These are phyloP conservation scores for Bufo gargarizans DNA, from an alignment of 2,113 vertebrate genomes.

Conservation along the genomic window DNA sequence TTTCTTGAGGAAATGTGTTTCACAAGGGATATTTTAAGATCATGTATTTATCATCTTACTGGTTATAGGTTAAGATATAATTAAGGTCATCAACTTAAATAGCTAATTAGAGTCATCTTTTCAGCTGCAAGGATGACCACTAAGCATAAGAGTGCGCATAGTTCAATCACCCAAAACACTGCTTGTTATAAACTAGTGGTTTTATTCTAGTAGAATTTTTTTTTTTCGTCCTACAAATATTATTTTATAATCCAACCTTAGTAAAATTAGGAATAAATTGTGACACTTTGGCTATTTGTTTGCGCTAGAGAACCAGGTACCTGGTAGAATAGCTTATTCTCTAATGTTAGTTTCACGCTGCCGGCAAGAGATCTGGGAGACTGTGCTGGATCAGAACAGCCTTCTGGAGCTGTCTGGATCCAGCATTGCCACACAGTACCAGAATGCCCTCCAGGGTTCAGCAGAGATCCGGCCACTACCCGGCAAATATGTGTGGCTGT, in stretches of 20 bases:
- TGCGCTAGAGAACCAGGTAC: background rate
- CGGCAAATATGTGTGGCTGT: too few species aligned
- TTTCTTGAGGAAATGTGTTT: background rate
- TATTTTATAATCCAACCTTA: background rate
- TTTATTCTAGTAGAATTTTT: background rate
- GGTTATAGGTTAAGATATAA: slow-evolving; percentile 46
- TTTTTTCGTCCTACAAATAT: background rate
- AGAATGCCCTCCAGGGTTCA: too few species aligned
- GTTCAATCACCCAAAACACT: background rate
- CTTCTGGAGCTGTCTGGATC: too few species aligned
- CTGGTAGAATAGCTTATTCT: background rate
- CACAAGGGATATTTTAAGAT: slow-evolving; percentile 28
- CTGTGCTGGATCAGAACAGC: too few species aligned
- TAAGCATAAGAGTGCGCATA: background rate
- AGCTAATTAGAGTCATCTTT: slow-evolving; percentile 9
- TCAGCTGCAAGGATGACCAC: slow-evolving; percentile 7
- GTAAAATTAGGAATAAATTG: background rate
- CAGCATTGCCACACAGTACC: too few species aligned
- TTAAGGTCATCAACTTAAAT: slow-evolving; percentile 21
- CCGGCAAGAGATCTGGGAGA: too few species aligned
- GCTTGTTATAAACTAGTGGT: background rate
- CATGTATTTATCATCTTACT: slow-evolving; percentile 22
- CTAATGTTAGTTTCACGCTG: background rate
- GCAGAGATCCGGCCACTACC: too few species aligned
- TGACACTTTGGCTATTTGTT: background rate